Evolutionary conservation across 1,140 invertebrate species (phyloP).

Genomic region (Coptotermes formosanus): DNA sequence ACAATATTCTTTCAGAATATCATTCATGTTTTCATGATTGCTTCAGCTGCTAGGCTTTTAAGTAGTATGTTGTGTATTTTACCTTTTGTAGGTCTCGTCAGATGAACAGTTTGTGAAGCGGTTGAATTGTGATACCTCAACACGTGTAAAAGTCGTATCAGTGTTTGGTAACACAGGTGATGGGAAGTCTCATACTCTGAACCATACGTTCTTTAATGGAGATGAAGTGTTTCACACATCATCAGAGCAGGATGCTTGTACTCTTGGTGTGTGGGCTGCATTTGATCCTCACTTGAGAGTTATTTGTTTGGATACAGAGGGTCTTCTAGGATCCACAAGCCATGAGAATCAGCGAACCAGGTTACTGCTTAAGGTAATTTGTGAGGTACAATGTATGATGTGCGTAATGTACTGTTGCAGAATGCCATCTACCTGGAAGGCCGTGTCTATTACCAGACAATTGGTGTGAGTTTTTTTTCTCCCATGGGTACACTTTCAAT

Average conservation of each 20-base stretch:
- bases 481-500: no score
- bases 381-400: background rate
- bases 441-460: no score
- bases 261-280: slow-evolving; percentile 78
- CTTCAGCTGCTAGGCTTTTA: no score
- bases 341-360: slow-evolving; percentile 70
- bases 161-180: slow-evolving; percentile 88
- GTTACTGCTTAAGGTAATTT: slow-evolving; percentile 68
- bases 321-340: slow-evolving; percentile 63
- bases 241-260: slow-evolving; percentile 69
- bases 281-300: slow-evolving; percentile 64
- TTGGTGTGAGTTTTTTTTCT: no score
- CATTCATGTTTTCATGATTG: no score
- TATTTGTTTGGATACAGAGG: slow-evolving; percentile 80
- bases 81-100: slow-evolving; percentile 49
- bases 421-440: no score
- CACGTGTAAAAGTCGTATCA: slow-evolving; percentile 77
- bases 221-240: slow-evolving; percentile 74
- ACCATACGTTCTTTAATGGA: slow-evolving; percentile 77
- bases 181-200: slow-evolving; percentile 81
- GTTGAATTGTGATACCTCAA: slow-evolving; percentile 49
- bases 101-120: slow-evolving; percentile 53
- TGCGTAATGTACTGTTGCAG: no score
- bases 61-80: slow-evolving; percentile 1
- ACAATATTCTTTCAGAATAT: no score